phyloP scores from a whole-genome alignment of 2,113 vertebrate genomes.

The Piaya cayana region DNA sequence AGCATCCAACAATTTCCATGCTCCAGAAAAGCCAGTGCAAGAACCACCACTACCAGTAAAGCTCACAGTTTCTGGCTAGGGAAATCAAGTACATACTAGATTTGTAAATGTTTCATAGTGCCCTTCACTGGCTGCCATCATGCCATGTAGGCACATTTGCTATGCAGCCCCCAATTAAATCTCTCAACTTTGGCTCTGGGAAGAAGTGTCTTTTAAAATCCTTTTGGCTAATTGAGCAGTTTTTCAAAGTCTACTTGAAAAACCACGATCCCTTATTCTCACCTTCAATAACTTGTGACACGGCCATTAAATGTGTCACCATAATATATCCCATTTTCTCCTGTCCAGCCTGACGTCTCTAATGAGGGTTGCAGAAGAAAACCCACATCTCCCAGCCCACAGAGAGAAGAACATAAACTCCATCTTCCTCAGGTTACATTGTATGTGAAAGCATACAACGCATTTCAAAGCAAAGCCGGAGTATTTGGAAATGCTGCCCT shows the following conservation, averaged over 20 bases:
- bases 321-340: neutral
- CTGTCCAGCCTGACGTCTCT: neutral
- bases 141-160: neutral
- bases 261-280: neutral
- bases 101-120: neutral
- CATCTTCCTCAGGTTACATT: accelerated
- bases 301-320: neutral
- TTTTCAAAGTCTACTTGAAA: neutral
- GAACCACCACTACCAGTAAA: neutral
- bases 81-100: neutral
- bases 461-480: neutral
- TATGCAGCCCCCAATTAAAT: neutral
- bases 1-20: neutral
- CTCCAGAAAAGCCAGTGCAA: neutral
- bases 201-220: slow-evolving; percentile 4
- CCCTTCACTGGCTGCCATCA: neutral
- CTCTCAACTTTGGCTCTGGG: neutral
- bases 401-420: neutral
- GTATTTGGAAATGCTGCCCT: neutral
- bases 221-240: neutral
- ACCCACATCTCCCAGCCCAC: neutral
- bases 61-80: neutral
- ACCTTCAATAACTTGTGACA: neutral
- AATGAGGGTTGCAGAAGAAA: slow-evolving; percentile 40
- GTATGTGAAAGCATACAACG: neutral